Percentiles rank a stretch among this genome's conserved stretches.
Evolutionary conservation across 2,797 vertebrate genomes (phyloP).

Genomic region (Etheostoma nigrum): DNA sequence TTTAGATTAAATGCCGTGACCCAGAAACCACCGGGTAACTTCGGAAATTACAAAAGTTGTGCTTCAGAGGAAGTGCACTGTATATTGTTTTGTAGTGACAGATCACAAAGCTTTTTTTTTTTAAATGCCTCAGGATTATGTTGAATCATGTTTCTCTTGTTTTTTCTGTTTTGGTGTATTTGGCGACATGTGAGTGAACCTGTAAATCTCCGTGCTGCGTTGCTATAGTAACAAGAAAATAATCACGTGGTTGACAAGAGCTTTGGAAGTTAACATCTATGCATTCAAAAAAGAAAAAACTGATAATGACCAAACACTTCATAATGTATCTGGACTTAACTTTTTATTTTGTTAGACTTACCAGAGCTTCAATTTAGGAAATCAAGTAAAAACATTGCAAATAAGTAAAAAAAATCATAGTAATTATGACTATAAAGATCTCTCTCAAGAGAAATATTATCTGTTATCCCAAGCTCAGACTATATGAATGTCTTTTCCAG

Average conservation of each 20-base stretch:
- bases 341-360: constrained; percentile 6
- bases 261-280: not conserved
- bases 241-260: constrained; percentile 11
- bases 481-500: constrained; percentile 35
- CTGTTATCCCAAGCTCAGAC: constrained; percentile 6
- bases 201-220: constrained; percentile 16
- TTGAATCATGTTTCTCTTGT: constrained; percentile 67
- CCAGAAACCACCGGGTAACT: constrained; percentile 20
- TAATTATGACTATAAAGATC: not conserved
- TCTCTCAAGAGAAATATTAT: not conserved
- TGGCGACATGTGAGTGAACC: constrained; percentile 14
- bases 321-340: not conserved
- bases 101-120: constrained; percentile 56
- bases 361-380: not conserved
- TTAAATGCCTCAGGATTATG: constrained; percentile 69
- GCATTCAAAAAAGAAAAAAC: not conserved
- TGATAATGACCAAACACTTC: not conserved
- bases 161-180: constrained; percentile 37
- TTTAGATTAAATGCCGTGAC: constrained; percentile 47
- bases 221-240: constrained; percentile 21
- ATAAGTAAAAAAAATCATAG: too few relatives aligned
- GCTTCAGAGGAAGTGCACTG: constrained; percentile 27
- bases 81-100: constrained; percentile 43
- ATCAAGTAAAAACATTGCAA: constrained; percentile 19
- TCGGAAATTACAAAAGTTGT: not conserved